phyloP scores from a whole-genome alignment of 35 echinoderm and acorn worm species.

The Ophiothrix spiculata region DNA sequence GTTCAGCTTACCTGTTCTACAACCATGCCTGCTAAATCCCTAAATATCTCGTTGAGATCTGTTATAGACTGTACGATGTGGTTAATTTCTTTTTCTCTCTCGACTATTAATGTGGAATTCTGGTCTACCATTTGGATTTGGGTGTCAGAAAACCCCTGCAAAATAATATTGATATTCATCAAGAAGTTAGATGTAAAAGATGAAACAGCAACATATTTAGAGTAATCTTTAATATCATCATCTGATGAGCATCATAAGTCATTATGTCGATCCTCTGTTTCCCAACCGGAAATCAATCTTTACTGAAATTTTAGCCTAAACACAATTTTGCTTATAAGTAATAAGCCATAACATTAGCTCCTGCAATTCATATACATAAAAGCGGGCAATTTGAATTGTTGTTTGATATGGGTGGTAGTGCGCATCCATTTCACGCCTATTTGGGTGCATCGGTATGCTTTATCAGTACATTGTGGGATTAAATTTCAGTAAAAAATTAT shows the following conservation, averaged over 20 bases:
- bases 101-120: slow-evolving; percentile 64
- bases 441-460: too few species aligned
- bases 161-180: not conserved
- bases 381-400: too few species aligned
- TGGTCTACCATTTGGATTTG: slow-evolving; percentile 87
- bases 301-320: too few species aligned
- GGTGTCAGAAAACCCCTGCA: slow-evolving; percentile 85
- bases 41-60: slow-evolving; percentile 96
- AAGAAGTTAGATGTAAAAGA: not conserved
- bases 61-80: slow-evolving; percentile 98
- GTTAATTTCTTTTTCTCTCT: slow-evolving; percentile 82
- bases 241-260: not conserved
- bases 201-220: not conserved
- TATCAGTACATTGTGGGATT: too few species aligned
- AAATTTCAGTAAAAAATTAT: too few species aligned
- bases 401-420: too few species aligned
- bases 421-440: too few species aligned
- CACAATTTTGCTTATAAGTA: too few species aligned
- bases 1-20: slow-evolving; percentile 95
- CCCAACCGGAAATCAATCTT: too few species aligned
- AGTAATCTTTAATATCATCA: not conserved
- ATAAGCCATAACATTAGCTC: too few species aligned
- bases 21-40: slow-evolving; percentile 92
- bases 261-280: too few species aligned
- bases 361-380: too few species aligned